Evolutionary conservation across 2,113 vertebrate genomes (phyloP), one percentile per base, ranked within the genome.

Genomic region (Percopsis transmontana): DNA sequence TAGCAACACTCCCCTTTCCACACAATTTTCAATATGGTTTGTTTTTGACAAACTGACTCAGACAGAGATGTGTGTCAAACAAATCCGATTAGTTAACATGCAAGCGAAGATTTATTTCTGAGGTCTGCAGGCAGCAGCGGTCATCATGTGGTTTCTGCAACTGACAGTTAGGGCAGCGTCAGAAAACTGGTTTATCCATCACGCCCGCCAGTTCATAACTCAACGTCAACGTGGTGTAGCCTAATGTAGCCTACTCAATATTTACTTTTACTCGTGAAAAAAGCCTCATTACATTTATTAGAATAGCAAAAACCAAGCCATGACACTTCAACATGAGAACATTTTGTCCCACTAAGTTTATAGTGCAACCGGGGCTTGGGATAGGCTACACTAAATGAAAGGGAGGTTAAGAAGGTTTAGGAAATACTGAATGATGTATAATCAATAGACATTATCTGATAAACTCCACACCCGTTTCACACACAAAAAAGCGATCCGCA

Each of bases 151-250:
- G n/a, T n/a, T n/a, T n/a, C n/a, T n/a, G n/a, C 57, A 27, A n/a
- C 14, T 21, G 57, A 68, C 53, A 53, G 23, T 13, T 45, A 1
- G 5, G 10, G 23, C 14, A 57, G 23, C 55, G 66, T 61, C 70
- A 47, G 68, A 65, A 58, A 80, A 77, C 69, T 62, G 77, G 66
- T 82, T 81, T 58, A 61, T 39, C 77, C 52, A 45, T 72, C 64
- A 50, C 24, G 15, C 1, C 1, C 62, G 55, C 53, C 70, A 50
- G 59, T 33, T 51, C 53, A 57, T 72, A 68, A 74, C 48, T 76
- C 27, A 42, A 62, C 48, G 50, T 53, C 66, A 62, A 57, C 70
- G 66, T 70, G 70, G 13, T 47, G 2, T n/a, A 16, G n/a, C n/a
- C 45, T n/a, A 16, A 15, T 47, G 45, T n/a, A 15, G n/a, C 14